Base-by-base conservation (phyloP, 2,797 vertebrate species). In the Phataginus tricuspis region DNA sequence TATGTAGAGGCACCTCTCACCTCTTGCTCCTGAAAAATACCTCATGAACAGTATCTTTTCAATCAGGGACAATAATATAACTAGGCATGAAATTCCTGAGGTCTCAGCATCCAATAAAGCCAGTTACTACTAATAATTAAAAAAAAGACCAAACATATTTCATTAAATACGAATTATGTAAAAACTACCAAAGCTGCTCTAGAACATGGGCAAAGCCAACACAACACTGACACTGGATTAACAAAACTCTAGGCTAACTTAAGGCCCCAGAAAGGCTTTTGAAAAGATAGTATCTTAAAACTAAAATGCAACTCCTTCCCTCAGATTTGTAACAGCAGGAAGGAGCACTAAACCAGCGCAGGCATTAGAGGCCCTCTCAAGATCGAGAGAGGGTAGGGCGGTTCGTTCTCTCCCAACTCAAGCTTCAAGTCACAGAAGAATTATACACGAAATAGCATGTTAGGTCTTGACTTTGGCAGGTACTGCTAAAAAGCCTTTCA, bases 1-100 rank as follows among this genome's bases (percentile, higher is more conserved):
- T 25, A n/a, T 0, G 0, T 0, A 14, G 4, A 55, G 39, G 31
- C 18, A 2, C 4, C 5, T 75, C 45, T 49, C 18, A 6, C 4
- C 5, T 42, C 64, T 27, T 11, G 29, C 34, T 53, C 39, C 21
- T 21, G 29, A 53, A 37, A 49, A 31, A 31, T 5, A 14, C 7
- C 49, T n/a, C 7, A 0, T 1, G 18, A 15, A 71, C 27, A 45
- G 29, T 1, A 34, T 11, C 37, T 37, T 74, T 23, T 34, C 31
- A 64, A 25, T 16, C 39, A 49, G 1, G 34, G 68, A 21, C 77
- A 61, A 55, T 34, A 57, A 11, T 12, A 63, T 3, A 55, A 10
- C n/a, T 45, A 34, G 53, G 29, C 11, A 1, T 4, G 51, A 61
- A 1, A 39, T 21, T 39, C 21, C n/a, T 53, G 4, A 37, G 63